Percentiles rank a stretch among this genome's conserved stretches.
Conservation (phyloP, 1,140 invertebrate species). For the Steinernema feltiae region DNA sequence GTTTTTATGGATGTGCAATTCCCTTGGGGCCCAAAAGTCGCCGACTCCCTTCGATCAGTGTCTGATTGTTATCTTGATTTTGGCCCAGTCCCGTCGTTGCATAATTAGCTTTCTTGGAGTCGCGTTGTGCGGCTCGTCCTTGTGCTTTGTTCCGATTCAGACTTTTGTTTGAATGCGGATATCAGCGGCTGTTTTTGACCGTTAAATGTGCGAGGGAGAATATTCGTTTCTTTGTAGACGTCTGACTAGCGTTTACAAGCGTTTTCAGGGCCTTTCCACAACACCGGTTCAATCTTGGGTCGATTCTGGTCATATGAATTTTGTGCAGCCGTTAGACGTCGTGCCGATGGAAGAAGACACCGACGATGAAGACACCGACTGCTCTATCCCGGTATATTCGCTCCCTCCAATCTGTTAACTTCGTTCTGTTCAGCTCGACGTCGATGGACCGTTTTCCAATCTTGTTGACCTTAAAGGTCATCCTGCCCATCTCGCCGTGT, state of each 20-base stretch:
- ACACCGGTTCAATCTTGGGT: constrained; percentile 13
- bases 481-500: constrained; percentile 76
- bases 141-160: constrained; percentile 6
- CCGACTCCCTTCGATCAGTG: constrained; percentile 13
- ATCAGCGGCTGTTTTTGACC: background rate
- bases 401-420: background rate
- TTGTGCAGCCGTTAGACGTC: background rate
- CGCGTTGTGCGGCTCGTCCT: background rate
- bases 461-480: constrained; percentile 59
- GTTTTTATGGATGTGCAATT: constrained; percentile 12
- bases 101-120: constrained; percentile 14
- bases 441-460: constrained; percentile 34
- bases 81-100: background rate
- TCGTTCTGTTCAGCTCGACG: constrained; percentile 39
- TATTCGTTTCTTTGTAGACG: background rate
- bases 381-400: constrained; percentile 24
- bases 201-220: constrained; percentile 3
- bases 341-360: constrained; percentile 21
- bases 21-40: constrained; percentile 2
- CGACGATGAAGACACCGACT: constrained; percentile 34
- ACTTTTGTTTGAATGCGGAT: constrained; percentile 6
- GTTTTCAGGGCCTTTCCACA: background rate
- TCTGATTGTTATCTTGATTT: constrained; percentile 15
- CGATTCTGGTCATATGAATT: constrained; percentile 6
- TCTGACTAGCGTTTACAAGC: background rate